phyloP scores from a whole-genome alignment of 1,140 invertebrate species.

The Bombus consobrinus region DNA sequence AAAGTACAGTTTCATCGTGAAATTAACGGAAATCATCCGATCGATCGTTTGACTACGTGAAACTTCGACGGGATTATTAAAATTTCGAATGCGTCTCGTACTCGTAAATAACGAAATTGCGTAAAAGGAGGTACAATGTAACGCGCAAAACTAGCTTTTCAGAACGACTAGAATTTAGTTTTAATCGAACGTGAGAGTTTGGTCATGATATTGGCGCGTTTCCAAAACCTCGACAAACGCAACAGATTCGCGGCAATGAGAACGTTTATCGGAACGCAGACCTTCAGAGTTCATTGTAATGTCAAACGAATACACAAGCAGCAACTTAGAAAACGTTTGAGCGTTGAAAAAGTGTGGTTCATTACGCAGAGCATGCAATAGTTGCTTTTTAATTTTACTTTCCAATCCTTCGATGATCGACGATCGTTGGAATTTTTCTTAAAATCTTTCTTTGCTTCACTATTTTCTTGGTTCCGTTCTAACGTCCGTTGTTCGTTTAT shows the following conservation, averaged over 20 bases:
- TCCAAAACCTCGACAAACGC: slow-evolving; percentile 6
- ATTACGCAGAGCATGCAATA: too few relatives aligned
- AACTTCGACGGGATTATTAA: not conserved
- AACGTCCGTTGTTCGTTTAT: not conserved
- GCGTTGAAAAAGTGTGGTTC: not conserved
- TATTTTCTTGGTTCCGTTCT: not conserved
- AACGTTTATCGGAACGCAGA: not conserved
- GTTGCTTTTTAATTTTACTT: not conserved
- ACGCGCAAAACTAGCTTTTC: not conserved
- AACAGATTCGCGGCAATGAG: slow-evolving; percentile 14
- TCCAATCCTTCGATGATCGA: not conserved
- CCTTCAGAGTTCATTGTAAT: not conserved
- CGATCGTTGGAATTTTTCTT: not conserved
- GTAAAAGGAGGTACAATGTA: not conserved
- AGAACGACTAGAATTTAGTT: not conserved
- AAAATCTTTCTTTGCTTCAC: not conserved
- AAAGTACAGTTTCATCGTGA: not conserved
- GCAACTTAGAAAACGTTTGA: not conserved
- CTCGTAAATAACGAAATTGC: too few relatives aligned
- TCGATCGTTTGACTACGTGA: not conserved
- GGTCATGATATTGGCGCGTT: slow-evolving; percentile 1
- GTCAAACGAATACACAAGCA: not conserved
- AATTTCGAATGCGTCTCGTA: not conserved
- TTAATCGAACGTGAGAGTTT: not conserved
- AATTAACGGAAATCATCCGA: not conserved